Evolutionary conservation across 2,113 vertebrate genomes (phyloP).

Genomic region (Anser cygnoides): DNA sequence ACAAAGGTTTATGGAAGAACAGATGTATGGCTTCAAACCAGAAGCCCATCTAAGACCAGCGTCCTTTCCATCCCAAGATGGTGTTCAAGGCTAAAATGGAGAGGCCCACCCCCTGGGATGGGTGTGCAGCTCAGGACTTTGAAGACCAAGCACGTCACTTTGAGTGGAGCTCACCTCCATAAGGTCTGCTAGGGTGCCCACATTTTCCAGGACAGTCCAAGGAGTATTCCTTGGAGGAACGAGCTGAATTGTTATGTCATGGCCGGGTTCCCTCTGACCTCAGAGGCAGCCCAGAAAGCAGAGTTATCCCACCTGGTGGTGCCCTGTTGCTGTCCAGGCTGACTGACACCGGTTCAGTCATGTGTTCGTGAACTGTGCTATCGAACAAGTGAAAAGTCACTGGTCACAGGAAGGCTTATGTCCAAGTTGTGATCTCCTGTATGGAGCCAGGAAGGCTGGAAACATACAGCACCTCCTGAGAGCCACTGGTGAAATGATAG

Average conservation of each 20-base stretch:
- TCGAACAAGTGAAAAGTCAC: neutral
- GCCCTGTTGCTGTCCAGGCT: neutral
- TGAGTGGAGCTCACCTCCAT: neutral
- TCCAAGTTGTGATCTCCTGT: neutral
- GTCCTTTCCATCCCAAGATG: neutral
- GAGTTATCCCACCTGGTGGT: neutral
- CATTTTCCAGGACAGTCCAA: neutral
- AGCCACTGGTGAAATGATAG: neutral
- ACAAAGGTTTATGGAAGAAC: neutral
- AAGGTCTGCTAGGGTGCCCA: neutral
- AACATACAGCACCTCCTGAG: neutral
- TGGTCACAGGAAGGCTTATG: neutral
- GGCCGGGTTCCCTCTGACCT: neutral
- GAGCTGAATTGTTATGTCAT: neutral
- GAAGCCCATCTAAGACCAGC: accelerated
- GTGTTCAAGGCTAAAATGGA: neutral
- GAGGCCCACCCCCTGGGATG: neutral
- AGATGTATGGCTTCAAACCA: neutral
- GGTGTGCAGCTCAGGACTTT: neutral
- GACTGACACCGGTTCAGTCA: neutral
- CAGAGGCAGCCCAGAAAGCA: neutral
- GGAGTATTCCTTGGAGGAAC: neutral
- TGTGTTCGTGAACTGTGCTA: accelerated
- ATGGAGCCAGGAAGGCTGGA: neutral
- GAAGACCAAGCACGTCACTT: accelerated